Evolutionary conservation across 1,140 invertebrate genomes (phyloP).

Genomic region (Scaptomyza hsui): DNA sequence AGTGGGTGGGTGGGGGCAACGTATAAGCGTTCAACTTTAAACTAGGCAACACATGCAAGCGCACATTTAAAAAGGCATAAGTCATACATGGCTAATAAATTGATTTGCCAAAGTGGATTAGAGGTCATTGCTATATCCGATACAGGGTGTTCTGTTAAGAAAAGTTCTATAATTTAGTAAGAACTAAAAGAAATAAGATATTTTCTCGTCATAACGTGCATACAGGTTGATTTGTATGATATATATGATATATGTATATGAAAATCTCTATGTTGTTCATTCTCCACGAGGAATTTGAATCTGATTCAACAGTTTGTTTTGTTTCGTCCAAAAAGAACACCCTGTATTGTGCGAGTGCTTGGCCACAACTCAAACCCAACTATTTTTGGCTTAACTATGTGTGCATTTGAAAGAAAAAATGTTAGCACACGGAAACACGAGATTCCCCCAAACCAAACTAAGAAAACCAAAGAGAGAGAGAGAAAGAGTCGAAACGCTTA

Average conservation of each 20-base stretch:
- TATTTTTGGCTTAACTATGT: conserved; percentile 64
- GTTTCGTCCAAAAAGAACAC: conserved; percentile 1
- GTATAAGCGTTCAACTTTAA: conserved; percentile 58
- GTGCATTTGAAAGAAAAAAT: conserved; percentile 60
- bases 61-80: conserved; percentile 83
- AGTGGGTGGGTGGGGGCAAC: not conserved
- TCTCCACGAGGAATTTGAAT: too few species aligned
- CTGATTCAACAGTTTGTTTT: too few species aligned
- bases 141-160: conserved; percentile 42
- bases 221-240: too few species aligned
- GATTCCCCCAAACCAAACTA: conserved; percentile 38
- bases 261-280: not conserved
- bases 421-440: conserved; percentile 59
- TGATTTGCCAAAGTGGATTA: conserved; percentile 82
- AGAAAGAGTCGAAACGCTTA: conserved; percentile 47
- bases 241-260: too few species aligned
- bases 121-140: conserved; percentile 60
- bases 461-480: conserved; percentile 17
- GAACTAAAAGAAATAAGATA: too few species aligned
- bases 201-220: too few species aligned
- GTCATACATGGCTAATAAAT: conserved; percentile 83
- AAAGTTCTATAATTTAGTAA: too few species aligned
- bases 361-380: conserved; percentile 26
- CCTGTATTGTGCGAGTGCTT: conserved; percentile 30
- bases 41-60: conserved; percentile 79